Base-by-base conservation (phyloP, 1,140 invertebrate species). In the Phymorhynchus buccinoides region DNA sequence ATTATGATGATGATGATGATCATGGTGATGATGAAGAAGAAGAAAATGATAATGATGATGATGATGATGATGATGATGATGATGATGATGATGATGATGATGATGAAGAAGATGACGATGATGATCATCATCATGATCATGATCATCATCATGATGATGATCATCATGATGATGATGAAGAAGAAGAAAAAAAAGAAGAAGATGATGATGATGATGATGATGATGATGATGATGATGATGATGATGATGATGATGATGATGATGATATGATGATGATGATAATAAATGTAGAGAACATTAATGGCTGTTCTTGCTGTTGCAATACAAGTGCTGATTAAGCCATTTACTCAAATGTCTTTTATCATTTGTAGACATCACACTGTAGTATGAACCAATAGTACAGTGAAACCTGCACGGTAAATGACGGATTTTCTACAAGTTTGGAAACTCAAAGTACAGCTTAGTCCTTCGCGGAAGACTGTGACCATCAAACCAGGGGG, bases 191-290 rank as follows among this genome's bases (percentile, higher is more conserved):
- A 18, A n/a, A 66, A 18, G 56, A 66, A 18, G 56, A 66, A 18
- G 56, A 66, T 66, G 56, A 66, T 66, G 56, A 66, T 66, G 56
- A 66, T 66, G 56, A 66, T 66, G 56, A 66, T 66, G 56, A 66
- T 66, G 56, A 66, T 66, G 56, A 66, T 66, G 56, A 66, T 66
- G 56, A 66, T 66, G 56, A 66, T 66, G 56, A 66, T 66, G 56
- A 66, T 66, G 56, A 66, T 66, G 56, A 66, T 66, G 56, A 66
- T n/a, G n/a, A n/a, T n/a, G n/a, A n/a, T n/a, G n/a, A n/a, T n/a
- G n/a, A n/a, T n/a, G n/a, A n/a, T n/a, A n/a, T n/a, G n/a, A n/a
- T n/a, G n/a, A n/a, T n/a, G n/a, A n/a, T n/a, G n/a, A n/a, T n/a
- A n/a, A n/a, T 66, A 66, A 66, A 66, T 66, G 30, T 66, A 66